These are phyloP conservation scores for Datnioides undecimradiatus DNA, from an alignment of 2,113 vertebrate species.

Conservation along the genomic window DNA sequence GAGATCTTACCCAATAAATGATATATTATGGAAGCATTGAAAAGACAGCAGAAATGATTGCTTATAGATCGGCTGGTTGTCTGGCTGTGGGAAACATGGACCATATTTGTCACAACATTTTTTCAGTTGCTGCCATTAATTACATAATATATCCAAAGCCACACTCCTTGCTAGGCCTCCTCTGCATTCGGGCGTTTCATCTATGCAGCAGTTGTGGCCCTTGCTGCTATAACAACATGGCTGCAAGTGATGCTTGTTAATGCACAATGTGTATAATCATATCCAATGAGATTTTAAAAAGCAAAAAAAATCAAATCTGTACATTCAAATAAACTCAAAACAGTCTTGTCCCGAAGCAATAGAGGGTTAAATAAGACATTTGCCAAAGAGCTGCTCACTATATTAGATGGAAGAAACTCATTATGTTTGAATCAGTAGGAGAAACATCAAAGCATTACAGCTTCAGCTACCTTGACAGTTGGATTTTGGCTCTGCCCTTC, in stretches of 20 bases:
- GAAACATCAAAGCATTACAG: not conserved
- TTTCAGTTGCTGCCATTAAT: not conserved
- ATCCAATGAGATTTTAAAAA: not conserved
- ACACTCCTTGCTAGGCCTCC: not conserved
- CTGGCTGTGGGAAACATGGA: not conserved
- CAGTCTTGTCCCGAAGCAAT: not conserved
- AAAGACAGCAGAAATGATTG: not conserved
- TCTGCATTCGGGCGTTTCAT: slow-evolving; percentile 9
- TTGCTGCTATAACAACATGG: slow-evolving; percentile 2
- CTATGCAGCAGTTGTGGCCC: slow-evolving; percentile 30
- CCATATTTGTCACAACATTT: not conserved
- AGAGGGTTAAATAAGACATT: not conserved
- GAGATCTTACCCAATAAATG: not conserved
- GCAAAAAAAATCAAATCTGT: not conserved
- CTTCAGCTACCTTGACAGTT: not conserved
- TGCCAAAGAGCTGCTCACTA: too few relatives aligned
- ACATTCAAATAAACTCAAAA: not conserved
- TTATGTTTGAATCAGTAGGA: too few relatives aligned
- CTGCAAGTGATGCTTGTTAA: not conserved
- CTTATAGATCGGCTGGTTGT: not conserved
- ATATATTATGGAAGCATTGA: not conserved
- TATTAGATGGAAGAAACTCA: too few relatives aligned
- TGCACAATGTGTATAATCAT: not conserved
- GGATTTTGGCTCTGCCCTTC: not conserved
- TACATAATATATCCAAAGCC: slow-evolving; percentile 7